Conservation (phyloP, 1,140 invertebrate species). For the Mercenaria mercenaria region DNA sequence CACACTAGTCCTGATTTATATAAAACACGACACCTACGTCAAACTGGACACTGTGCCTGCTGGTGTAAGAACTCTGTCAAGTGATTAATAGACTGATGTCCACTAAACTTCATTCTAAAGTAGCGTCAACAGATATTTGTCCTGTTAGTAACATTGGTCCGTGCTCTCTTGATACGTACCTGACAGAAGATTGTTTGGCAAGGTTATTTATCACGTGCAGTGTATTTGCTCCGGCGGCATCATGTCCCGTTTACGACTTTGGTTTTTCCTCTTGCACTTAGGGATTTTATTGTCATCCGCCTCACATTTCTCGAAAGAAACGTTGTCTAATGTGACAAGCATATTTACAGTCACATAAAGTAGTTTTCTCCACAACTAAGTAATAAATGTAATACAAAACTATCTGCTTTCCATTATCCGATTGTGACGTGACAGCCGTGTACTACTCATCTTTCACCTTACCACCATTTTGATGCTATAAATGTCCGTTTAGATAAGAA, state of each 20-base stretch:
- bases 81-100: no score
- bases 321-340: constrained; percentile 22
- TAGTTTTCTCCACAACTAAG: constrained; percentile 43
- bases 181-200: no score
- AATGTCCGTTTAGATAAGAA: constrained; percentile 57
- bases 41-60: no score
- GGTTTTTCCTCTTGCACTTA: constrained; percentile 1
- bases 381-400: constrained; percentile 58
- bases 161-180: no score
- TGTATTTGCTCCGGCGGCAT: background rate
- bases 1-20: no score
- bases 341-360: constrained; percentile 63
- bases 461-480: constrained; percentile 42
- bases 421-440: constrained; percentile 49
- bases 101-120: no score
- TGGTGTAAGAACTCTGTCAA: no score
- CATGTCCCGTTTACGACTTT: background rate
- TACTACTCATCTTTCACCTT: constrained; percentile 52
- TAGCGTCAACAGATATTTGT: no score
- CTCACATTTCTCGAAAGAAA: constrained; percentile 19
- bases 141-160: no score
- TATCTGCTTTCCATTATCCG: constrained; percentile 56
- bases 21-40: no score
- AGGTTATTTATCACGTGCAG: background rate
- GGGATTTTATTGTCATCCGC: constrained; percentile 21